phyloP scores from a whole-genome alignment of 2,888 invertebrate genomes.

The Drosophila leonis region DNA sequence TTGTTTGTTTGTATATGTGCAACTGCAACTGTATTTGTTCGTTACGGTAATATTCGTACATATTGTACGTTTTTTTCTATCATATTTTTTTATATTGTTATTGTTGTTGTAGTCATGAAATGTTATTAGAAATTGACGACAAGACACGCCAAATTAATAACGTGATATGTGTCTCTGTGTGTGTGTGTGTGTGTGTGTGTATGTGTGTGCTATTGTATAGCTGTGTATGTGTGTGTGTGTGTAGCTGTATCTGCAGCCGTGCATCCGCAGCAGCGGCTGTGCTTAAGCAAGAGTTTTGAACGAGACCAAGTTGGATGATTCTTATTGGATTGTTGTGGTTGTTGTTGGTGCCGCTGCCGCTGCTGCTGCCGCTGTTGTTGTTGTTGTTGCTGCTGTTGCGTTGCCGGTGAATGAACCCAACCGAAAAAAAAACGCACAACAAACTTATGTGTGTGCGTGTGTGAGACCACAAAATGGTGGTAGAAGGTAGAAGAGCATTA shows the following conservation, averaged over 20 bases:
- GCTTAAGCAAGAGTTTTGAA: conserved; percentile 62
- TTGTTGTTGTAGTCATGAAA: conserved; percentile 35
- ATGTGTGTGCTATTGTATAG: conserved; percentile 5
- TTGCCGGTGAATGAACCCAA: conserved; percentile 63
- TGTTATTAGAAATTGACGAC: conserved; percentile 54
- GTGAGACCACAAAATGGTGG: conserved; percentile 64
- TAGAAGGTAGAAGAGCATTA: conserved; percentile 60
- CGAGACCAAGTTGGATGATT: conserved; percentile 59
- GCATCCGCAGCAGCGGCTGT: conserved; percentile 47
- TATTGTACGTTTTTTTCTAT: conserved; percentile 22
- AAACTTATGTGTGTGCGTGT: conserved; percentile 35
- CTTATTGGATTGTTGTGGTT: conserved; percentile 64
- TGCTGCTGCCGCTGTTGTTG: conserved; percentile 11
- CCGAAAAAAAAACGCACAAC: conserved; percentile 58
- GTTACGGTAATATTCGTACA: conserved; percentile 55
- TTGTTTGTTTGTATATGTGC: conserved; percentile 50
- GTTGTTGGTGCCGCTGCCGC: conserved; percentile 14
- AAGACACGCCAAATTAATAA: conserved; percentile 57
- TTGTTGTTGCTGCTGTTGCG: conserved; percentile 32
- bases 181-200: conserved; percentile 8
- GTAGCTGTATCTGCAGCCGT: conserved; percentile 28
- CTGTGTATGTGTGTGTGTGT: conserved; percentile 1
- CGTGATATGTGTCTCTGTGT: conserved; percentile 1
- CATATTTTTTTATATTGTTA: conserved; percentile 1
- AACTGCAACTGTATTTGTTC: conserved; percentile 43